Evolutionary conservation across 37 sponge, comb jelly and placozoan genomes (phyloP), one percentile per base, ranked within the genome.

Genomic region (Geodia barretti): DNA sequence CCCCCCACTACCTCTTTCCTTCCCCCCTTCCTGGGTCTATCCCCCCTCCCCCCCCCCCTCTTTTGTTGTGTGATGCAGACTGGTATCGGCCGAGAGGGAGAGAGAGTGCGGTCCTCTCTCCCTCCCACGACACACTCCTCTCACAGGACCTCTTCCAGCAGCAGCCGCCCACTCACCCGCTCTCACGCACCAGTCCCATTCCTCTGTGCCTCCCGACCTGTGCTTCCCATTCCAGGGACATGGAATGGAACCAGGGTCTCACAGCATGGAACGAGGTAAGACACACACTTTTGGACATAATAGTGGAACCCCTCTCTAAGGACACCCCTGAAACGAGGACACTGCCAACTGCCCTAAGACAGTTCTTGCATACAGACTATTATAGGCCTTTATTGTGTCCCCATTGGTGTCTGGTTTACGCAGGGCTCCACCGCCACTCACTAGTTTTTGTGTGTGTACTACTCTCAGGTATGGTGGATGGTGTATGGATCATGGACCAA

Each of bases 401-500:
- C n/a, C n/a, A n/a, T n/a, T n/a, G n/a, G n/a, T n/a, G n/a, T n/a
- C n/a, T n/a, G n/a, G n/a, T n/a, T n/a, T n/a, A n/a, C n/a, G n/a
- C n/a, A n/a, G n/a, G n/a, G n/a, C n/a, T n/a, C n/a, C n/a, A n/a
- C n/a, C n/a, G n/a, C n/a, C n/a, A n/a, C n/a, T n/a, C n/a, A 47
- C 54, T 47, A 47, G n/a, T 14, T 17, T 17, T 47, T 7, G 14
- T 47, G 54, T 14, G 7, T 5, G 30, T 43, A 20, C 60, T 37
- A 0, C 31, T 2, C 62, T 24, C 79, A 85, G 79, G 75, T 33
- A 62, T 74, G 4, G 82, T 87, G 7, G 88, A 81, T n/a, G 60
- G 88, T 81, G 32, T 87, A 39, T 80, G 88, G 82, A 21, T 81
- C 88, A 1, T 87, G 88, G 88, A 78, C 72, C 14, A 80, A 79